Base-by-base conservation (phyloP, 2,797 vertebrate genomes). In the Vultur gryphus region DNA sequence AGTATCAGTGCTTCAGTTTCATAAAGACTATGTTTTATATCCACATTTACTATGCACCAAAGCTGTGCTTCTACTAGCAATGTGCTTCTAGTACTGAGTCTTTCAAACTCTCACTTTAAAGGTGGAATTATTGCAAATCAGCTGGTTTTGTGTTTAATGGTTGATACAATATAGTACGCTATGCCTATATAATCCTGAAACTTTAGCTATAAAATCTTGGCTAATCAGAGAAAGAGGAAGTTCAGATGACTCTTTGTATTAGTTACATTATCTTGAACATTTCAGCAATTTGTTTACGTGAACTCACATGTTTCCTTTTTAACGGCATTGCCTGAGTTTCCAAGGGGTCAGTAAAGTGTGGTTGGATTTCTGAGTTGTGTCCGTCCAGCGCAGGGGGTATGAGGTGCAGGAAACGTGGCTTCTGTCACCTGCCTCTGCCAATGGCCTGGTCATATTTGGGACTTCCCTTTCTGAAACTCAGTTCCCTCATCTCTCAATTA, bases 101-200 rank as follows among this genome's bases (percentile, higher is more conserved):
- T 75, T 80, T 85, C 2, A 4, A 77, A 55, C 48, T 77, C 13
- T 18, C 13, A 5, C 17, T 76, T 82, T 58, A 33, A 76, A 94
- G 33, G 31, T 33, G 49, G 25, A 82, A 37, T 52, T 78, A 28
- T 4, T 87, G 70, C 51, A 33, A 37, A 10, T 37, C 16, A 77
- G 2, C 41, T 78, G 23, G 3, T 26, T 87, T 77, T 69, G 18
- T 65, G 8, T 67, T 91, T 71, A 31, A 26, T 66, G 48, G 16
- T 58, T 46, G 51, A 13, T 35, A 16, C 0, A 1, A 12, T 19
- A 3, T 10, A 20, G 12, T 49, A 2, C 41, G 28, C 44, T 73
- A 29, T 44, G 66, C 37, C n/a, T 46, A 21, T n/a, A 15, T 64
- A 61, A 46, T 69, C 35, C 62, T 79, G 62, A 46, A 71, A 72